These are phyloP conservation scores for Pseudanteris insignis DNA, from an alignment of 2,888 invertebrate species.

Conservation along the genomic window DNA sequence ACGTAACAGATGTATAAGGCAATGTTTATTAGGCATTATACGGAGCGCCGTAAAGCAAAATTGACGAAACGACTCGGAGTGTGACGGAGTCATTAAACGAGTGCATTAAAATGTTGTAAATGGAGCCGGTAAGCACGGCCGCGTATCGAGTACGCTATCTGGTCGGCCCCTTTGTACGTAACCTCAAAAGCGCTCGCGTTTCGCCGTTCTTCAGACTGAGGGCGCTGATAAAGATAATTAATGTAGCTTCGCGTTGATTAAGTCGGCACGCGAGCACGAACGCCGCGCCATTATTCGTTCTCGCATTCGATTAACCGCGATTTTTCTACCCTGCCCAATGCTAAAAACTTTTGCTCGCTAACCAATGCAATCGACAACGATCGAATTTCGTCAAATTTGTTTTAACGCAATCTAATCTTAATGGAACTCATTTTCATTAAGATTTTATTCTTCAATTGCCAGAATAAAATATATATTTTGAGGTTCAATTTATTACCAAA, in stretches of 20 bases:
- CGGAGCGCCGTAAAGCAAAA: constrained; percentile 17
- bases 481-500: too few relatives aligned
- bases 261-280: constrained; percentile 53
- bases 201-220: constrained; percentile 55
- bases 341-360: too few relatives aligned
- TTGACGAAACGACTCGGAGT: constrained; percentile 37
- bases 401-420: too few relatives aligned
- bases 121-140: constrained; percentile 49
- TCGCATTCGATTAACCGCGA: constrained; percentile 31
- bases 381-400: too few relatives aligned
- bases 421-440: too few relatives aligned
- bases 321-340: constrained; percentile 1
- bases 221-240: constrained; percentile 60
- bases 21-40: constrained; percentile 22
- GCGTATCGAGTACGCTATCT: constrained; percentile 51
- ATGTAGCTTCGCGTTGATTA: constrained; percentile 58
- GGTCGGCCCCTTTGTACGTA: constrained; percentile 50
- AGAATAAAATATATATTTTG: too few relatives aligned
- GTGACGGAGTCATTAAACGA: constrained; percentile 41
- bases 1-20: constrained; percentile 10
- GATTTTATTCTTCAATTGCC: too few relatives aligned
- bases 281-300: constrained; percentile 24
- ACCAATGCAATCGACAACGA: too few relatives aligned
- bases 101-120: constrained; percentile 48
- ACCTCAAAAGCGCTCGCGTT: constrained; percentile 46